Conservation (phyloP, 2,113 vertebrate genomes). For the Phalacrocorax aristotelis region DNA sequence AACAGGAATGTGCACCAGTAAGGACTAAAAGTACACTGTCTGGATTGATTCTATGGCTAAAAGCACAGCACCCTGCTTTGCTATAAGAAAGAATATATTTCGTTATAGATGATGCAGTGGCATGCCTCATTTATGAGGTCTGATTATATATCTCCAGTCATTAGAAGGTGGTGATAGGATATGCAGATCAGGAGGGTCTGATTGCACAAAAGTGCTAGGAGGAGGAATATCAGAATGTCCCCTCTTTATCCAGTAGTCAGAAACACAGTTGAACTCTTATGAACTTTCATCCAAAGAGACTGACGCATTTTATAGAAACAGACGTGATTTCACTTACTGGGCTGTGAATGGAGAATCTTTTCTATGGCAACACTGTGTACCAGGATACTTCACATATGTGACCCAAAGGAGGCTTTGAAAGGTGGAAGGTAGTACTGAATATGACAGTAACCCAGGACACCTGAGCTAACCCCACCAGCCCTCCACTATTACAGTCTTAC, state of each 20-base stretch:
- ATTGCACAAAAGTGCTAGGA: background rate
- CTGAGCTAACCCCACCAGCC: background rate
- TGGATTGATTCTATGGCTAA: background rate
- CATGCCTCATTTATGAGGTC: background rate
- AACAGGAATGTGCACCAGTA: background rate
- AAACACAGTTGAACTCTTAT: background rate
- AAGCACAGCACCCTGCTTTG: background rate
- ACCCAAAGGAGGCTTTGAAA: background rate
- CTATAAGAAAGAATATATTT: background rate
- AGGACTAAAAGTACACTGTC: background rate
- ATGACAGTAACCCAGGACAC: background rate
- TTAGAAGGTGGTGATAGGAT: conserved; percentile 16
- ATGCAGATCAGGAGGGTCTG: background rate
- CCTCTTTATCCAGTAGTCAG: background rate
- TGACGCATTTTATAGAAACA: background rate
- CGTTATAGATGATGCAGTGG: background rate
- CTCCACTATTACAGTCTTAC: background rate
- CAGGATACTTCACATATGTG: background rate
- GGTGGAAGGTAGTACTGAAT: background rate
- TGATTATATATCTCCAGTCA: conserved; percentile 18
- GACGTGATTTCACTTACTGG: background rate
- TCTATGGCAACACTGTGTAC: background rate
- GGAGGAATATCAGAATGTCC: background rate
- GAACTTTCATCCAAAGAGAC: background rate
- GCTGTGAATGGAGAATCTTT: background rate